phyloP scores from a whole-genome alignment of 2,888 invertebrate genomes.

The Eupeodes luniger region DNA sequence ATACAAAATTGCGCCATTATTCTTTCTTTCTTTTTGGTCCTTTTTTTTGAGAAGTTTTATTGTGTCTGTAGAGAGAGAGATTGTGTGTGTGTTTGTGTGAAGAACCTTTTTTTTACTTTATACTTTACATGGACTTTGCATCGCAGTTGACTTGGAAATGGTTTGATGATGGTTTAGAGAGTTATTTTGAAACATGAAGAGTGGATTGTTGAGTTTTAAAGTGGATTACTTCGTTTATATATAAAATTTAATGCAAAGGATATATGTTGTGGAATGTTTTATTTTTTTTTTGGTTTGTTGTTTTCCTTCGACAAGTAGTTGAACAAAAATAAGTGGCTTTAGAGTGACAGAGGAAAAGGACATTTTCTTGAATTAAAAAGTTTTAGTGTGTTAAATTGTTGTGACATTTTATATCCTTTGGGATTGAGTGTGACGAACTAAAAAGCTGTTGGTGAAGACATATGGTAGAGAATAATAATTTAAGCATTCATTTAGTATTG shows the following conservation, averaged over 20 bases:
- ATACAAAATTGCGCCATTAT: conserved; percentile 71
- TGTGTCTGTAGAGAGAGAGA: not conserved
- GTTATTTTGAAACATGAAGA: conserved; percentile 56
- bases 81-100: conserved; percentile 4
- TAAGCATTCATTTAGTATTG: too few relatives aligned
- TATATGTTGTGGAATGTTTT: conserved; percentile 45
- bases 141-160: conserved; percentile 35
- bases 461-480: not conserved
- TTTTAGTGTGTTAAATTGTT: conserved; percentile 16
- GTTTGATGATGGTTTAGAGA: conserved; percentile 13
- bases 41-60: conserved; percentile 21
- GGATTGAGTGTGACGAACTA: not conserved
- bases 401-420: conserved; percentile 8
- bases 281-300: not conserved
- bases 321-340: conserved; percentile 29
- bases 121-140: conserved; percentile 31
- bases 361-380: conserved; percentile 15
- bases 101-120: conserved; percentile 30
- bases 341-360: not conserved
- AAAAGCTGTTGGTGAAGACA: not conserved
- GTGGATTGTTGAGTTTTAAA: conserved; percentile 71
- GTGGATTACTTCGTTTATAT: conserved; percentile 69
- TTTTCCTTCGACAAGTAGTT: conserved; percentile 14
- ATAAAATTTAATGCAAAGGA: conserved; percentile 57
- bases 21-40: conserved; percentile 19